These are phyloP conservation scores for Struthio camelus DNA, from an alignment of 2,113 vertebrate genomes.

Conservation along the genomic window DNA sequence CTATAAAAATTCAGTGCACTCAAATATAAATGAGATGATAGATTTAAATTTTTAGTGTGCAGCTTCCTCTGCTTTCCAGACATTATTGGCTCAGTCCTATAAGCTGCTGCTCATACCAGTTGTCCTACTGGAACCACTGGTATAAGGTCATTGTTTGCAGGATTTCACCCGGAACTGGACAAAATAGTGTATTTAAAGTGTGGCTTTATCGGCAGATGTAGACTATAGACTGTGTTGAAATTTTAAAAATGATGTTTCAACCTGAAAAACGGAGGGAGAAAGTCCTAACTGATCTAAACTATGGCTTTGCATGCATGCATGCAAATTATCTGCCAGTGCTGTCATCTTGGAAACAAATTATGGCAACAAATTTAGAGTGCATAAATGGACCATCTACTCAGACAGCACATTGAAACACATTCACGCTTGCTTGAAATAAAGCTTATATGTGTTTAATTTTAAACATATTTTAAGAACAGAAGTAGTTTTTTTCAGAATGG, in stretches of 20 bases:
- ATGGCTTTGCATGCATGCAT: not conserved
- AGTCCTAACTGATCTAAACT: not conserved
- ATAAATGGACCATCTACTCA: slow-evolving; percentile 9
- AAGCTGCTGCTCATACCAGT: not conserved
- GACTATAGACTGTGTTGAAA: slow-evolving; percentile 7
- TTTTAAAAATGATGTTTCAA: not conserved
- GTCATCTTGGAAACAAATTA: not conserved
- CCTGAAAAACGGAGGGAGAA: not conserved
- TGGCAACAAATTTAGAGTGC: slow-evolving; percentile 34
- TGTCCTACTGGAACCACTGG: not conserved
- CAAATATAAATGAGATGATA: not conserved
- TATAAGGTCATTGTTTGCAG: not conserved
- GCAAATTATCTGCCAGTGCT: not conserved
- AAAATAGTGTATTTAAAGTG: slow-evolving; percentile 10
- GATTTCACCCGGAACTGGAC: not conserved
- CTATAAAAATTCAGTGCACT: not conserved
- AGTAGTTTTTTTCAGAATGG: not conserved
- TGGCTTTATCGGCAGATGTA: not conserved
- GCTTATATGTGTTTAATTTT: not conserved
- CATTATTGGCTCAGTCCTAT: not conserved
- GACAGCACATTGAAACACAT: not conserved
- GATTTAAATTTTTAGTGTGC: not conserved
- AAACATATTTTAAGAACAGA: not conserved
- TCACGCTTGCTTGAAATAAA: not conserved
- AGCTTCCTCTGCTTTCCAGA: not conserved